Evolutionary conservation across 2,797 vertebrate genomes (phyloP).

Genomic region (Echiichthys vipera): DNA sequence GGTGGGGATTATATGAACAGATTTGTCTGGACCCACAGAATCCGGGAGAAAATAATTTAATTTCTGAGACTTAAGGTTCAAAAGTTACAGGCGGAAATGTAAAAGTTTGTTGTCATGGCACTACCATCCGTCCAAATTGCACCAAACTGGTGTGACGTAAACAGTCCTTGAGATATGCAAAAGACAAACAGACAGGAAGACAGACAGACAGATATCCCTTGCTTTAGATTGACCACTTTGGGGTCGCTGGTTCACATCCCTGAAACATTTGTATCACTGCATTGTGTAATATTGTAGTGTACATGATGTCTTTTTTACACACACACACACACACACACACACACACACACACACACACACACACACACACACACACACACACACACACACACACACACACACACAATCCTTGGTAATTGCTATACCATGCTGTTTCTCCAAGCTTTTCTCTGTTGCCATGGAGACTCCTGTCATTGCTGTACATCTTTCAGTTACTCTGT

Average conservation of each 20-base stretch:
- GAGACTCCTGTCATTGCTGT: slow-evolving; percentile 66
- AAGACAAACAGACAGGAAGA: too few relatives aligned
- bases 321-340: neutral
- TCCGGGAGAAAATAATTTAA: too few relatives aligned
- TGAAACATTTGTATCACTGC: neutral
- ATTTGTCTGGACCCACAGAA: too few relatives aligned
- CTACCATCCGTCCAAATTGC: too few relatives aligned
- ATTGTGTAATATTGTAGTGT: slow-evolving; percentile 18
- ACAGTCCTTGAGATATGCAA: too few relatives aligned
- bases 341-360: neutral
- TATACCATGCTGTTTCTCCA: slow-evolving; percentile 49
- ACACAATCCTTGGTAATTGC: slow-evolving; percentile 42
- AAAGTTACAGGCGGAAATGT: too few relatives aligned
- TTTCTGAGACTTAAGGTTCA: too few relatives aligned
- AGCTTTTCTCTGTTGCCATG: slow-evolving; percentile 78
- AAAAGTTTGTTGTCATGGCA: too few relatives aligned
- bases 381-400: neutral
- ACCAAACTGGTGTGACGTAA: too few relatives aligned
- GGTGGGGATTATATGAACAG: too few relatives aligned
- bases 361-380: neutral
- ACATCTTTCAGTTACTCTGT: slow-evolving; percentile 45
- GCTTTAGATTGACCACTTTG: too few relatives aligned
- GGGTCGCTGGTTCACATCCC: neutral
- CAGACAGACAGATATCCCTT: too few relatives aligned
- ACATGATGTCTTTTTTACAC: slow-evolving; percentile 18